A percentile compares a stretch with the other conserved stretches of the same genome.
These are phyloP conservation scores for Cyphomyrus discorhynchus DNA, from an alignment of 2,113 vertebrate species.

Conservation along the genomic window DNA sequence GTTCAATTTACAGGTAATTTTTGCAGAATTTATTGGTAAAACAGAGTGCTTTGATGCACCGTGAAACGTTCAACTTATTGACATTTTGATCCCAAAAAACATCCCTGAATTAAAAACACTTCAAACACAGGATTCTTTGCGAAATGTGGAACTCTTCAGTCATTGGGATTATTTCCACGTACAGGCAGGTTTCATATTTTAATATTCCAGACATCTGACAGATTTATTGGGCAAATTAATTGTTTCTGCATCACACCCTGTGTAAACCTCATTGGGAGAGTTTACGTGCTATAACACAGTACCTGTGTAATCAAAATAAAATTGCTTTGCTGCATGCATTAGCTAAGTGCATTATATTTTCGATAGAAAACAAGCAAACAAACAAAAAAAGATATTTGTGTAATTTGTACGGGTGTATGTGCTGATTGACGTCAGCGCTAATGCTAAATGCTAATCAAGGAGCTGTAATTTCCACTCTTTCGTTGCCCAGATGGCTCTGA, in stretches of 20 bases:
- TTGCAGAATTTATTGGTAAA: not conserved
- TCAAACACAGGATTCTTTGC: not conserved
- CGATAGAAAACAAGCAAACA: not conserved
- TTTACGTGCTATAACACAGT: not conserved
- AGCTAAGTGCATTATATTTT: not conserved
- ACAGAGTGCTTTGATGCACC: not conserved
- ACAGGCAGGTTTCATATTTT: not conserved
- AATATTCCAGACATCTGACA: not conserved
- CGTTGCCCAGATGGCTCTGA: not conserved
- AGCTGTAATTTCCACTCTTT: not conserved
- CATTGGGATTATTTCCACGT: not conserved
- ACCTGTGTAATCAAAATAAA: not conserved
- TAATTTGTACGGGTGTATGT: not conserved
- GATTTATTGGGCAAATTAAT: not conserved
- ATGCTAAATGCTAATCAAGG: not conserved
- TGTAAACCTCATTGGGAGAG: not conserved
- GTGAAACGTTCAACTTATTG: not conserved
- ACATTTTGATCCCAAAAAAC: not conserved
- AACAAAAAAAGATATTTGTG: not conserved
- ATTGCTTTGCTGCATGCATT: not conserved
- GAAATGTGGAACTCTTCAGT: not conserved
- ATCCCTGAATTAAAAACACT: not conserved
- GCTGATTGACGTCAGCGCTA: not conserved
- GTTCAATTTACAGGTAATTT: not conserved
- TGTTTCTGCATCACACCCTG: not conserved